phyloP scores from a whole-genome alignment of 2,113 vertebrate genomes.

The Excalfactoria chinensis region DNA sequence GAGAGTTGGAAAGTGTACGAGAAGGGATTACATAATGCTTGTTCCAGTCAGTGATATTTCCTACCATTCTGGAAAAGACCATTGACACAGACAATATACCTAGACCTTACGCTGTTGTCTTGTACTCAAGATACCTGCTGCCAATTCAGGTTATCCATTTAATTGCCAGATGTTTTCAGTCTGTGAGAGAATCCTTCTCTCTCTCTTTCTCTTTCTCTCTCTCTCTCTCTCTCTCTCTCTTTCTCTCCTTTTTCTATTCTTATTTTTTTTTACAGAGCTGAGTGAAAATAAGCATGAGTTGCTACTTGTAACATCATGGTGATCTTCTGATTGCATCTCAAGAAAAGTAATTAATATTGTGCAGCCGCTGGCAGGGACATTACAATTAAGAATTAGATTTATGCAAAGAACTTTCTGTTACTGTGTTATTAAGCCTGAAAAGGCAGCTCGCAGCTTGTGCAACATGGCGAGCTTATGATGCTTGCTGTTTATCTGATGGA shows the following conservation, averaged over 20 bases:
- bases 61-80: not conserved
- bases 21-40: not conserved
- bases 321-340: not conserved
- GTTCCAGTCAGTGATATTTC: not conserved
- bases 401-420: not conserved
- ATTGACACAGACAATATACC: not conserved
- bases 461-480: not conserved
- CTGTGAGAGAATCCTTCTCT: not conserved
- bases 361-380: not conserved
- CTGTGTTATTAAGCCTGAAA: not conserved
- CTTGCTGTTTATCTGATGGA: not conserved
- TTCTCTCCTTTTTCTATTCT: too few relatives aligned
- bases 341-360: not conserved
- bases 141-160: not conserved
- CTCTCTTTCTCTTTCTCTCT: too few relatives aligned
- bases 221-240: too few relatives aligned
- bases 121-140: not conserved
- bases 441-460: not conserved
- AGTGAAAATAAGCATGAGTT: not conserved
- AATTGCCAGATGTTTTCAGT: not conserved
- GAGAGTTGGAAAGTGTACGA: not conserved
- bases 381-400: not conserved
- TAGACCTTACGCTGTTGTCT: rapidly evolving
- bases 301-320: not conserved
- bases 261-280: not conserved